A percentile compares a stretch with the other conserved stretches of the same genome.
Evolutionary conservation across 2,797 vertebrate genomes (phyloP).

Genomic region (Typhlichthys subterraneus): DNA sequence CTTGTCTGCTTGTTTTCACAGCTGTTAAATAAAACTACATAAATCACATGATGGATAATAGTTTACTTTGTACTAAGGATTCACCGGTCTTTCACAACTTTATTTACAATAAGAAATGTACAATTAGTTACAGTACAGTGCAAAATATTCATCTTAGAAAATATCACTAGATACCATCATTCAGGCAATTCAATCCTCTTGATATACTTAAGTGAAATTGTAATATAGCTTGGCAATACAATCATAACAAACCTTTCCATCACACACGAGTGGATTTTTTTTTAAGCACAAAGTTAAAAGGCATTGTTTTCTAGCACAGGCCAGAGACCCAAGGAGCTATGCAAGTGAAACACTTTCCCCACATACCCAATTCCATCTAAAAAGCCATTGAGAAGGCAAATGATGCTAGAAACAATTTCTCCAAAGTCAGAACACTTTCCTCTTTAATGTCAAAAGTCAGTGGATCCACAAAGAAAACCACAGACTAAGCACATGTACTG

Average conservation of each 20-base stretch:
- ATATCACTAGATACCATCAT: slow-evolving; percentile 42
- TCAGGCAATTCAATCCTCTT: slow-evolving; percentile 43
- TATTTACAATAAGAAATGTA: slow-evolving; percentile 99
- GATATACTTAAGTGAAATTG: slow-evolving; percentile 45
- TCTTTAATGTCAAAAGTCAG: slow-evolving; percentile 27
- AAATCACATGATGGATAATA: slow-evolving; percentile 32
- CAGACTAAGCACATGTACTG: slow-evolving; percentile 56
- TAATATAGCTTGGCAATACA: slow-evolving; percentile 60
- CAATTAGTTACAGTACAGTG: slow-evolving; percentile 98
- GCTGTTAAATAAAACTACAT: slow-evolving; percentile 67
- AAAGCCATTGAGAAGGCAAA: slow-evolving; percentile 50
- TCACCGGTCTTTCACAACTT: slow-evolving; percentile 45
- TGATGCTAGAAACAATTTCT: slow-evolving; percentile 28
- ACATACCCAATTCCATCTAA: slow-evolving; percentile 23
- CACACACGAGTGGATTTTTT: no score
- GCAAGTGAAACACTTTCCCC: slow-evolving; percentile 3
- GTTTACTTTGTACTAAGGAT: slow-evolving; percentile 13
- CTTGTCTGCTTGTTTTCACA: slow-evolving; percentile 76
- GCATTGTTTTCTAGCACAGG: slow-evolving; percentile 32
- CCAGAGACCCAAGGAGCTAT: slow-evolving; percentile 49
- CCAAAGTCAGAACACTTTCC: slow-evolving; percentile 28
- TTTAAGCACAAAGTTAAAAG: slow-evolving; percentile 41
- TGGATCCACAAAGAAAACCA: slow-evolving; percentile 63
- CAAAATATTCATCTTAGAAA: slow-evolving; percentile 79
- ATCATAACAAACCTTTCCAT: slow-evolving; percentile 4